phyloP scores from a whole-genome alignment of 2,797 vertebrate species.

The Sebastes matsubarae region DNA sequence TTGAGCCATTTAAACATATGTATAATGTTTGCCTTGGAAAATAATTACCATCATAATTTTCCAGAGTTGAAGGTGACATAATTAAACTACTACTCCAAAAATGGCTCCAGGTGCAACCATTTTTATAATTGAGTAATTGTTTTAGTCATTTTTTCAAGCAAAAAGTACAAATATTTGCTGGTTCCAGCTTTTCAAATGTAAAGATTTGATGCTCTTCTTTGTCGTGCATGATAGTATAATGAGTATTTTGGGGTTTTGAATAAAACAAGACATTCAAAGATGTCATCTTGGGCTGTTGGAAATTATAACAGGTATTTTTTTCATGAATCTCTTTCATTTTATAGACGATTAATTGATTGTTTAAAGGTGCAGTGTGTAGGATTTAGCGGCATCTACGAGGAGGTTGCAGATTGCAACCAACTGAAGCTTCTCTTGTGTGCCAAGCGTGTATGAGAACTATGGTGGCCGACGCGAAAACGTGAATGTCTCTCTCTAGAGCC shows the following conservation, averaged over 20 bases:
- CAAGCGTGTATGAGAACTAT: no score
- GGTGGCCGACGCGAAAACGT: no score
- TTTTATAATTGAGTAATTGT: neutral
- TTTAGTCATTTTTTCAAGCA: neutral
- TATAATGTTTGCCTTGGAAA: neutral
- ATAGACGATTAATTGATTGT: neutral
- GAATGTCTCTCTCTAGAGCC: no score
- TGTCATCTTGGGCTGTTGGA: neutral
- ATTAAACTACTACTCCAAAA: neutral
- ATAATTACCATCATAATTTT: neutral
- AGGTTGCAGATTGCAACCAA: no score
- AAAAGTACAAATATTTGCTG: neutral
- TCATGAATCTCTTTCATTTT: neutral
- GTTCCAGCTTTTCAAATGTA: neutral
- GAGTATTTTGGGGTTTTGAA: neutral
- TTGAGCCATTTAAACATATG: neutral
- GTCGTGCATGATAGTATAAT: neutral
- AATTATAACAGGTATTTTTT: neutral
- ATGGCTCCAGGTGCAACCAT: neutral
- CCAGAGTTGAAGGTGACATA: neutral
- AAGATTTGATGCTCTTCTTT: neutral
- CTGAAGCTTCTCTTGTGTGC: no score
- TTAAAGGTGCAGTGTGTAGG: no score
- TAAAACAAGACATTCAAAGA: neutral
- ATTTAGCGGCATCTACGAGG: no score